Conservation (phyloP, 1,140 invertebrate species). For the Anagrus nilaparvatae region DNA sequence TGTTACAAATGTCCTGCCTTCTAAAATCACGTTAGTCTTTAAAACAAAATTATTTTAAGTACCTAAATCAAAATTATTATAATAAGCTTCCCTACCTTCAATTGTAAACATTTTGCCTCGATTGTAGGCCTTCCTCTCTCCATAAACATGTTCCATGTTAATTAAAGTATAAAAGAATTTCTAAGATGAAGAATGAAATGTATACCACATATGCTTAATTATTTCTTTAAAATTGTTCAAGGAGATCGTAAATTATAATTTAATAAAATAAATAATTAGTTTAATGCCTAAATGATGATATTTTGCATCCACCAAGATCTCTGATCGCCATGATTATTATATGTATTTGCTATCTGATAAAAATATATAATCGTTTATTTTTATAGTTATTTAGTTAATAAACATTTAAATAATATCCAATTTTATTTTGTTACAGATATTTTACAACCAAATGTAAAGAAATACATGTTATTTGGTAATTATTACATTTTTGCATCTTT, state of each 20-base stretch:
- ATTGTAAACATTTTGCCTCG: too few species aligned
- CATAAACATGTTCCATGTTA: background rate
- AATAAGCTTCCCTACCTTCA: too few species aligned
- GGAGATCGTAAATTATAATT: background rate
- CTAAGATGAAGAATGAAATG: background rate
- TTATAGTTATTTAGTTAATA: background rate
- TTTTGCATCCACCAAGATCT: constrained; percentile 18
- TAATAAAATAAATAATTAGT: constrained; percentile 1
- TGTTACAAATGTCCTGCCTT: too few species aligned
- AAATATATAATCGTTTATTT: background rate
- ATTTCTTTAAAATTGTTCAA: background rate
- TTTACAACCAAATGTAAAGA: too few species aligned
- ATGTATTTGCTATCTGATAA: constrained; percentile 23
- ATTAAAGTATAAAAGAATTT: background rate
- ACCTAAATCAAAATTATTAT: too few species aligned
- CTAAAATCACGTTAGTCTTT: too few species aligned
- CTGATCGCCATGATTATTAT: constrained; percentile 22
- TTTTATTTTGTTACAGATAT: too few species aligned
- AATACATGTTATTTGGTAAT: background rate
- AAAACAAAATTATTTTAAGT: too few species aligned
- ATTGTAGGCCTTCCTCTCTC: background rate
- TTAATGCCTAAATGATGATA: constrained; percentile 1
- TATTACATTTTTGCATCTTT: background rate
- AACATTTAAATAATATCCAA: background rate
- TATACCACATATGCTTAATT: background rate